Percentiles rank a stretch among this genome's conserved stretches.
These are phyloP conservation scores for Plecotus auritus DNA, from an alignment of 2,113 vertebrate genomes.

Conservation along the genomic window DNA sequence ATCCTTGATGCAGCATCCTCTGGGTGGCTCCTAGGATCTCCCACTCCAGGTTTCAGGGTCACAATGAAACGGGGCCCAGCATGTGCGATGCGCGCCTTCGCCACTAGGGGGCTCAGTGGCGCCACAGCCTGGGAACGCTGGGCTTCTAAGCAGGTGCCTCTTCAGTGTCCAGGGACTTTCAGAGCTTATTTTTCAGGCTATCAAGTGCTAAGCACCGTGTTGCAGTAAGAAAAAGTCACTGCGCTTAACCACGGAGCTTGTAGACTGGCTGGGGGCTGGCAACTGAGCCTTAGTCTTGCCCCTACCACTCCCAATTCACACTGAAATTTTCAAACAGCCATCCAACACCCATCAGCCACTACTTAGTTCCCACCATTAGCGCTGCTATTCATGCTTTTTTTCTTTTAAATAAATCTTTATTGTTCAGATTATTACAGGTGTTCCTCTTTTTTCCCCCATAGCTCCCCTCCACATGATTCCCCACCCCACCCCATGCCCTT, in stretches of 20 bases:
- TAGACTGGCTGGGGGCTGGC: neutral
- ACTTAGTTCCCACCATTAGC: neutral
- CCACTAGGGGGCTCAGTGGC: neutral
- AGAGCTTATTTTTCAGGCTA: neutral
- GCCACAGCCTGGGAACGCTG: rapidly evolving
- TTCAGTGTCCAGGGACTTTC: neutral
- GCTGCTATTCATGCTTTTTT: neutral
- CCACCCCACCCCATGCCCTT: too few relatives aligned
- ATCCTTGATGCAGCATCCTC: neutral
- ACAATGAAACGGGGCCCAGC: rapidly evolving
- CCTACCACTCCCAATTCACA: neutral
- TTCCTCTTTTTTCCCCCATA: too few relatives aligned
- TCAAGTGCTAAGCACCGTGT: neutral
- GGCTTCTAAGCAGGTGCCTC: rapidly evolving
- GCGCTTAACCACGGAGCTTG: neutral
- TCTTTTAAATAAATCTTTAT: too few relatives aligned
- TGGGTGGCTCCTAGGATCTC: neutral
- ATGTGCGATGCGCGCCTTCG: rapidly evolving
- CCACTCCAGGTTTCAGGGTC: rapidly evolving
- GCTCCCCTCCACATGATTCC: too few relatives aligned
- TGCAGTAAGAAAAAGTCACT: neutral
- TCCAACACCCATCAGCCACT: neutral
- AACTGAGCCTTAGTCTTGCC: neutral
- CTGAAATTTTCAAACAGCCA: neutral
- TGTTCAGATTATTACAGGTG: too few relatives aligned